A percentile compares a stretch with the other conserved stretches of the same genome.
Evolutionary conservation across 1,140 invertebrate species (phyloP).

Genomic region (Sinonovacula constricta): DNA sequence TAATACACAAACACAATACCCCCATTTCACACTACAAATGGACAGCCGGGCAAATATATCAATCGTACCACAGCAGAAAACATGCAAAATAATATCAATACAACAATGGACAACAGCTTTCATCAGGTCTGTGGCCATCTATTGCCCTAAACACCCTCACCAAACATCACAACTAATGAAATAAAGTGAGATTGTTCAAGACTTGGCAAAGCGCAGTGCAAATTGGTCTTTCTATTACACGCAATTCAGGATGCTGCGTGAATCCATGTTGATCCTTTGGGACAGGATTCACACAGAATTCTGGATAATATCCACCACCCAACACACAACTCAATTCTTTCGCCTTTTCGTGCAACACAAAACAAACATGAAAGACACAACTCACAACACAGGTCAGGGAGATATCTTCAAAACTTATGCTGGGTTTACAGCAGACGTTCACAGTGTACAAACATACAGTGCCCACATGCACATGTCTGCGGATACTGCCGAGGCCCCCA

Average conservation of each 20-base stretch:
- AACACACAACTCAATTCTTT: neutral
- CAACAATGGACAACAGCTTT: slow-evolving; percentile 10
- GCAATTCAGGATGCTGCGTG: neutral
- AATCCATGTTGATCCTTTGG: neutral
- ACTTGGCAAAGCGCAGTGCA: neutral
- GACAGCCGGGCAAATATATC: no score
- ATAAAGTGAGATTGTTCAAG: slow-evolving; percentile 19
- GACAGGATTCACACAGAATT: neutral
- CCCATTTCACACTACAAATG: no score
- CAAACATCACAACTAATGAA: slow-evolving; percentile 2
- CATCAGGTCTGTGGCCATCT: slow-evolving; percentile 2
- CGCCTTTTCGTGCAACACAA: neutral
- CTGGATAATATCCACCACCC: neutral
- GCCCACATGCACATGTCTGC: no score
- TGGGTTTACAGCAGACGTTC: neutral
- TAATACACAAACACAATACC: no score
- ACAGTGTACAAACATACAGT: no score
- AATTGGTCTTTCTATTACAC: slow-evolving; percentile 5
- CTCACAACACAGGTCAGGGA: neutral
- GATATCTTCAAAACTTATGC: slow-evolving; percentile 21
- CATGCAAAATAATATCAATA: slow-evolving; percentile 5
- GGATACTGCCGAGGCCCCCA: no score
- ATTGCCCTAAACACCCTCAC: neutral
- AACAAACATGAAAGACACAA: no score
- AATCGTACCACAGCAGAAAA: neutral